Evolutionary conservation across 1,140 invertebrate species (phyloP), one percentile per base, ranked within the genome.

Genomic region (Onthophagus taurus): DNA sequence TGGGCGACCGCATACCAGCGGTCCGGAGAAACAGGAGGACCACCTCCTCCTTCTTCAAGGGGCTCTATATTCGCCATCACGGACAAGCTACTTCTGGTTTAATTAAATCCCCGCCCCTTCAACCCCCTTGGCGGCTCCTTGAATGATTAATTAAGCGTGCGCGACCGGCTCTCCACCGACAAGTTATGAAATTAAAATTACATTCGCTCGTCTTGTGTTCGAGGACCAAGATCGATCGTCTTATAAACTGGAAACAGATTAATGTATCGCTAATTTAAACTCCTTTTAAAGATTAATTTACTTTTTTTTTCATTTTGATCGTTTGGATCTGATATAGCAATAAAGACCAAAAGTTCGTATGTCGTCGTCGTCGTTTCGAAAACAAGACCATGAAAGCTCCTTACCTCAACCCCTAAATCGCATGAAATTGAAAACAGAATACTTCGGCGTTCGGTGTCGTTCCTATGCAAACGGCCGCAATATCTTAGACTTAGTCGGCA

Each of bases 101-200:
- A 54, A 54, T 54, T 54, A 54, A 54, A 54, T 54, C 52, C 50
- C 50, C 42, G 52, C 47, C 44, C 50, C 47, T 49, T 48, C n/a
- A n/a, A n/a, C n/a, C n/a, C n/a, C n/a, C n/a, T n/a, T n/a, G n/a
- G n/a, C n/a, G n/a, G n/a, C 52, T 54, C 38, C 52, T 54, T 54
- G 52, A 51, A 54, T 51, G 52, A 54, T 54, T 54, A 54, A 54
- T 54, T 54, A 54, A 49, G 52, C 52, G 38, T 26, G 29, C 6
- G 23, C n/a, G n/a, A n/a, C n/a, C n/a, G 14, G 12, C 21, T 6
- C 24, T 11, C 14, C 50, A 47, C 44, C 44, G 42, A 47, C 47
- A 47, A 54, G 49, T 54, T 54, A 51, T 49, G 52, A 51, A 52
- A 54, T 54, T 54, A 54, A 54, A 54, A 54, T 54, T 54, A 52